These are phyloP conservation scores for Python bivittatus DNA, from an alignment of 2,113 vertebrate genomes.

Conservation along the genomic window DNA sequence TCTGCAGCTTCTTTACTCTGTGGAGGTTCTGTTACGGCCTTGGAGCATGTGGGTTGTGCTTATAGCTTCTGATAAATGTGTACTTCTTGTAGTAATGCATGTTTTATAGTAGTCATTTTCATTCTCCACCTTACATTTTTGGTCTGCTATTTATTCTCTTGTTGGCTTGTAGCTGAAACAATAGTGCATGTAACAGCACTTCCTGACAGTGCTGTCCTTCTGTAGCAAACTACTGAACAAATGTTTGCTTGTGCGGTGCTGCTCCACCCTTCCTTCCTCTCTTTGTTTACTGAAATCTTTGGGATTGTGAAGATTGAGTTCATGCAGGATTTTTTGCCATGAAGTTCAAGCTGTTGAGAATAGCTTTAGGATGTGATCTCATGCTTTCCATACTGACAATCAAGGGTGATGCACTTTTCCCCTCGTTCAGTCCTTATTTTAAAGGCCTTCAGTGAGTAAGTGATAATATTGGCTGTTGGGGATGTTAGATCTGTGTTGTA, in stretches of 20 bases:
- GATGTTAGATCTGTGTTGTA: background rate
- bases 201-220: slow-evolving; percentile 44
- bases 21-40: background rate
- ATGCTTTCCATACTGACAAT: background rate
- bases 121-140: accelerated
- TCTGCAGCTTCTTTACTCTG: background rate
- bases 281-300: slow-evolving; percentile 61
- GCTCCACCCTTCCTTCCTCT: slow-evolving; percentile 69
- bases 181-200: slow-evolving; percentile 19
- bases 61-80: background rate
- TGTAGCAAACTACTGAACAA: slow-evolving; percentile 17
- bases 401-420: background rate
- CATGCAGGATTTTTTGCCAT: accelerated
- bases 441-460: background rate
- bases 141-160: background rate
- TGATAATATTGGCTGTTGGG: background rate
- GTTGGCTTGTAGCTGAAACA: slow-evolving; percentile 25
- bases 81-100: background rate
- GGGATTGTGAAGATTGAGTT: slow-evolving; percentile 53
- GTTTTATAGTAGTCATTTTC: background rate
- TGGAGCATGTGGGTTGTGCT: background rate
- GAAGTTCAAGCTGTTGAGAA: background rate
- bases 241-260: background rate
- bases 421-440: background rate
- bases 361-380: slow-evolving; percentile 26